Percentiles rank a stretch among this genome's conserved stretches.
phyloP scores from a whole-genome alignment of 2,888 invertebrate species.

The Drosophila nr. medialis region DNA sequence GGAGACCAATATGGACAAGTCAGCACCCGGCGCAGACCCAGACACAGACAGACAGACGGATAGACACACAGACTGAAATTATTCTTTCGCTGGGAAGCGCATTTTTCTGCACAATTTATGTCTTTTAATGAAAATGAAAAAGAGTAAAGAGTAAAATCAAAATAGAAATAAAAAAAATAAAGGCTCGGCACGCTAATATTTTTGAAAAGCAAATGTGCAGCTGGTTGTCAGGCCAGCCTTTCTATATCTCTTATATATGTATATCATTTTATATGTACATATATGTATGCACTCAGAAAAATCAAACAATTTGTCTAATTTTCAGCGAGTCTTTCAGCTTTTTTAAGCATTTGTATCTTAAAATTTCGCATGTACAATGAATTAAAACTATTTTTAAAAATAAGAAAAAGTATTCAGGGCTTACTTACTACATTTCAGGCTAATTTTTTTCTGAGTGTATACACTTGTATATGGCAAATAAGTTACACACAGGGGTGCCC shows the following conservation, averaged over 20 bases:
- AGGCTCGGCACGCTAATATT: conserved; percentile 44
- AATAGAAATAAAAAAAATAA: conserved; percentile 46
- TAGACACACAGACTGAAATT: conserved; percentile 15
- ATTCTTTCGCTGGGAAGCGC: conserved; percentile 40
- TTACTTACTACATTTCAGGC: not conserved
- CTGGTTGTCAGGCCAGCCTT: conserved; percentile 37
- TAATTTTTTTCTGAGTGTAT: not conserved
- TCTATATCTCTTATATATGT: conserved; percentile 18
- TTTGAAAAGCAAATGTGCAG: conserved; percentile 68
- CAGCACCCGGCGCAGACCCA: conserved; percentile 33
- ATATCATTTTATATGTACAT: not conserved
- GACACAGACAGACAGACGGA: conserved; percentile 30
- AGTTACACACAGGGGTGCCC: conserved; percentile 39
- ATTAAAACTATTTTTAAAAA: no score
- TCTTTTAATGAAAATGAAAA: conserved; percentile 78
- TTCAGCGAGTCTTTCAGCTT: no score
- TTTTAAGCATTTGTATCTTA: no score
- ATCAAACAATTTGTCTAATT: no score
- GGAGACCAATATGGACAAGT: conserved; percentile 15
- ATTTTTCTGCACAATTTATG: conserved; percentile 81
- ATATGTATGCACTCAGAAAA: not conserved
- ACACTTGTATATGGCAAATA: conserved; percentile 26
- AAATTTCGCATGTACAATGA: no score
- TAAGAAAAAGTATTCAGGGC: not conserved
- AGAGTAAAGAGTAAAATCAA: conserved; percentile 43